These are phyloP conservation scores for Pseudorasbora parva DNA, from an alignment of 2,113 vertebrate species.

Conservation along the genomic window DNA sequence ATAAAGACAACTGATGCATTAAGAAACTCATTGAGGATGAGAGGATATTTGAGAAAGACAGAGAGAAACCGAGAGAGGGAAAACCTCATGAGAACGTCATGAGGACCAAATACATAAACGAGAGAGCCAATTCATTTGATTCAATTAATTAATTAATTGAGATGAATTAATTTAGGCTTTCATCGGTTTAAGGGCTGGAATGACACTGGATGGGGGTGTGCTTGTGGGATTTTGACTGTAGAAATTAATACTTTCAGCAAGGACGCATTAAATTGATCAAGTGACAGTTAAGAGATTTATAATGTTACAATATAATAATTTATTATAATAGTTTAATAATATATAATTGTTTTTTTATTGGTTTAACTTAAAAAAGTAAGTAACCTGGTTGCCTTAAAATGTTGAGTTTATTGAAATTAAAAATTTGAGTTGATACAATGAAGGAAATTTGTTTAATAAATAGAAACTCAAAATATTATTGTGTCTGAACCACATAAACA, in stretches of 20 bases:
- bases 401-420: too few relatives aligned
- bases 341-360: too few relatives aligned
- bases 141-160: conserved; percentile 72
- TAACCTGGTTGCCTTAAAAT: too few relatives aligned
- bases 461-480: too few relatives aligned
- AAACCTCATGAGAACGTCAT: conserved; percentile 71
- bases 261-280: not conserved
- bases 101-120: conserved; percentile 71
- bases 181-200: conserved; percentile 74
- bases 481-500: too few relatives aligned
- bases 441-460: too few relatives aligned
- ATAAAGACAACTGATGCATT: conserved; percentile 82
- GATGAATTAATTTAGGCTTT: conserved; percentile 74
- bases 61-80: conserved; percentile 73
- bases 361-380: too few relatives aligned
- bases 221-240: conserved; percentile 65
- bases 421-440: too few relatives aligned
- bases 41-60: conserved; percentile 63
- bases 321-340: too few relatives aligned
- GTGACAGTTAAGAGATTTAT: not conserved
- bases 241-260: too few relatives aligned
- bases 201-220: conserved; percentile 64
- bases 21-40: conserved; percentile 83
- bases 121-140: conserved; percentile 73
- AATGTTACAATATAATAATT: too few relatives aligned